These are phyloP conservation scores for Harmothoe impar DNA, from an alignment of 2,888 invertebrate genomes.

Conservation along the genomic window DNA sequence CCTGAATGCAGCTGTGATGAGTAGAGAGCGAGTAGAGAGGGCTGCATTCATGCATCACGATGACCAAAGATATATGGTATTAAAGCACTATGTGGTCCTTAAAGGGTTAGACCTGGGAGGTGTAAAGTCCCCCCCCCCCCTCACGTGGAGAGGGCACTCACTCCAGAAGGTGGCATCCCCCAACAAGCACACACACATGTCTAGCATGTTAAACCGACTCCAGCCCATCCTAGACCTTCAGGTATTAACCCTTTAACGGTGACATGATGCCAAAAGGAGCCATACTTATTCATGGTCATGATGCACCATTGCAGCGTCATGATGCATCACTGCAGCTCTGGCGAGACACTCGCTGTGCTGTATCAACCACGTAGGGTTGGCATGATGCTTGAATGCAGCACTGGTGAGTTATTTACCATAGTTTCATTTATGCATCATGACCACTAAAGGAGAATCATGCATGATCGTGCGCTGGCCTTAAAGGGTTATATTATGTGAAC, in stretches of 20 bases:
- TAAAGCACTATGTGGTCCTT: background rate
- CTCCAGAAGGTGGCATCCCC: background rate
- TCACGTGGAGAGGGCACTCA: background rate
- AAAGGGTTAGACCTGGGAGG: background rate
- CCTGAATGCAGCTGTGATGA: too few species aligned
- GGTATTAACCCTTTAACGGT: background rate
- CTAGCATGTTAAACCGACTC: background rate
- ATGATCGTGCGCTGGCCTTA: too few species aligned
- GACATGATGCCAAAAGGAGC: too few species aligned
- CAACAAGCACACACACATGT: background rate
- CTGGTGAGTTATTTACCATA: too few species aligned
- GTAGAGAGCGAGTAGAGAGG: background rate
- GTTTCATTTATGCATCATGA: too few species aligned
- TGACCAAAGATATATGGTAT: background rate
- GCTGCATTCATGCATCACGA: background rate
- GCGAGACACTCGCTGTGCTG: background rate
- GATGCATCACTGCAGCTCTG: background rate
- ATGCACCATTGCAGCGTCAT: too few species aligned
- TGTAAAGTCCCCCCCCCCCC: background rate
- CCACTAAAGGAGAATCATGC: too few species aligned
- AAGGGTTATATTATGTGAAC: too few species aligned
- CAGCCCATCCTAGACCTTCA: background rate
- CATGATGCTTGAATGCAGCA: background rate
- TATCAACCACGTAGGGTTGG: background rate
- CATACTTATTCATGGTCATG: too few species aligned